These are phyloP conservation scores for Hycleus cichorii DNA, from an alignment of 1,140 invertebrate genomes.

Conservation along the genomic window DNA sequence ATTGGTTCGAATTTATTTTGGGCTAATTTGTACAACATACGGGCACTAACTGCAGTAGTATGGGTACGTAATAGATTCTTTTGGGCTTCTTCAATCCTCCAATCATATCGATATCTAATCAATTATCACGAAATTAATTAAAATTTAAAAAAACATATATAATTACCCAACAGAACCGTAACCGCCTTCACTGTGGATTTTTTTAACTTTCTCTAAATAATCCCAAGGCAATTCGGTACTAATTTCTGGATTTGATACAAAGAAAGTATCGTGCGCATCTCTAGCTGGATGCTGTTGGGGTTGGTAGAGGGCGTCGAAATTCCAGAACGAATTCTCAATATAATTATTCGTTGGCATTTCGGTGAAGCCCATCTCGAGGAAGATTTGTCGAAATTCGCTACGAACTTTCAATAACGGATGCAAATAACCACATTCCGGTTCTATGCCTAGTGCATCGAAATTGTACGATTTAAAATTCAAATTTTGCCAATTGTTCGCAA, in stretches of 20 bases:
- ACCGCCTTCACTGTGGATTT: conserved; percentile 86
- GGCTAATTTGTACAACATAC: conserved; percentile 89
- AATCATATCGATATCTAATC: conserved; percentile 67
- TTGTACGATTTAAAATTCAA: conserved; percentile 96
- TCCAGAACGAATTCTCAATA: conserved; percentile 99
- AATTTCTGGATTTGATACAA: conserved; percentile 75
- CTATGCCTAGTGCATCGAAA: conserved; percentile 82
- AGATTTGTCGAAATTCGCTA: conserved; percentile 93
- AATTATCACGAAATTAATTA: too few species aligned
- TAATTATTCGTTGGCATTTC: conserved; percentile 99
- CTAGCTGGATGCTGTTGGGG: conserved; percentile 99
- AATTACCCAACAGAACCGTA: conserved; percentile 75
- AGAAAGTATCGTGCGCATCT: conserved; percentile 99
- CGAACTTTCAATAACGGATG: conserved; percentile 96
- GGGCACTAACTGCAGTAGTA: conserved; percentile 93
- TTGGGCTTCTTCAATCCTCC: conserved; percentile 92
- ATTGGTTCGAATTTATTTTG: conserved; percentile 74
- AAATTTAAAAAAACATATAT: too few species aligned
- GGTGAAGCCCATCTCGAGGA: conserved; percentile 95
- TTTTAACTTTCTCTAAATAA: conserved; percentile 85
- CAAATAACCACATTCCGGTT: conserved; percentile 71
- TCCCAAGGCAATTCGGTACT: conserved; percentile 74
- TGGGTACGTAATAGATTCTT: conserved; percentile 97
- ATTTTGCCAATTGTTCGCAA: conserved; percentile 81
- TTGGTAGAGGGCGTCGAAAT: conserved; percentile 97